Evolutionary conservation across 1,140 invertebrate genomes (phyloP).

Genomic region (Ceratoteleas bidentatus): DNA sequence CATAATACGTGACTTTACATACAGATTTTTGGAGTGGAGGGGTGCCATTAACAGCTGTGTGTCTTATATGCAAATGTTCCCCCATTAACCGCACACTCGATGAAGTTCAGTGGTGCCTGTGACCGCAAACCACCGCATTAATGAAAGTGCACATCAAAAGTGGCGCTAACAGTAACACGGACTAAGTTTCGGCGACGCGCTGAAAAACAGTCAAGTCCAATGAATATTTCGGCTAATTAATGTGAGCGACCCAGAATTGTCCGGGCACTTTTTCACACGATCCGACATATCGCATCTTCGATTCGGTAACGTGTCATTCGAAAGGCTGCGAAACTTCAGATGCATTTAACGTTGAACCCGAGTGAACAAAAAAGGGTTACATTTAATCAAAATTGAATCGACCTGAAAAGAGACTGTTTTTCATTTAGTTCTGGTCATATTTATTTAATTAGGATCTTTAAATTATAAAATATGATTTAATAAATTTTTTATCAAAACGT

Average conservation of each 20-base stretch:
- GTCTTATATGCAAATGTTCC: conserved; percentile 56
- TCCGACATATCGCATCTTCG: no score
- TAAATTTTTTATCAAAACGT: no score
- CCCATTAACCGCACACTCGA: conserved; percentile 62
- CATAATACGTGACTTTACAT: conserved; percentile 61
- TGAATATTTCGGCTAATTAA: conserved; percentile 50
- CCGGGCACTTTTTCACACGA: not conserved
- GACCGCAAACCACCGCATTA: conserved; percentile 65
- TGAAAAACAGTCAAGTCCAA: conserved; percentile 22
- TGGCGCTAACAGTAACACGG: conserved; percentile 55
- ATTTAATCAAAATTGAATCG: no score
- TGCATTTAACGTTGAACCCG: no score
- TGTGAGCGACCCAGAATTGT: not conserved
- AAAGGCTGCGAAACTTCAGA: no score
- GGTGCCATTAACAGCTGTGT: conserved; percentile 51
- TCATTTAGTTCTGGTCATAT: no score
- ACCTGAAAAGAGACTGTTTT: no score
- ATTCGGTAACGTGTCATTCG: no score
- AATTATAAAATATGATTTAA: no score
- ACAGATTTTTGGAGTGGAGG: conserved; percentile 18
- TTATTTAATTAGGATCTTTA: no score
- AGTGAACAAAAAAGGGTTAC: no score
- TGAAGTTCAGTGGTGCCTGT: conserved; percentile 46
- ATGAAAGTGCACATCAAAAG: conserved; percentile 66
- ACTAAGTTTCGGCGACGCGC: conserved; percentile 47